Conservation (phyloP, 2,888 invertebrate species). For the Eupithecia abbreviata region DNA sequence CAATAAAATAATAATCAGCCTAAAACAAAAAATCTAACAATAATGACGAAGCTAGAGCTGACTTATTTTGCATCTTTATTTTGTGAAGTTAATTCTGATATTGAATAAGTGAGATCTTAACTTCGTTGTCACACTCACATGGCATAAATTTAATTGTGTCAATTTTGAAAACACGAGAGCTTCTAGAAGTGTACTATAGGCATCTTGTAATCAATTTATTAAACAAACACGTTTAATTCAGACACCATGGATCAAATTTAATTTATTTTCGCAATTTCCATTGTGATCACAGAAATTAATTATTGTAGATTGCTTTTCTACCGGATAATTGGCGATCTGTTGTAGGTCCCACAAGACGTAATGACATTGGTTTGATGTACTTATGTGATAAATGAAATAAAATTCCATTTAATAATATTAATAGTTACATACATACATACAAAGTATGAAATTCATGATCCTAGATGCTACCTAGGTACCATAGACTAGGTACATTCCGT, state of each 20-base stretch:
- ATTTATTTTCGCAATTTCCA: conserved; percentile 9
- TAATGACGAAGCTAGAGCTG: too few relatives aligned
- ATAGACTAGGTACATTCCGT: too few relatives aligned
- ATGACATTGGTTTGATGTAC: neutral
- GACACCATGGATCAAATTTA: neutral
- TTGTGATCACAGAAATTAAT: conserved; percentile 5
- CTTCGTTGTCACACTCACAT: neutral
- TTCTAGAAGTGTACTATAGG: neutral
- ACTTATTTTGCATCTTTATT: too few relatives aligned
- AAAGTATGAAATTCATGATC: too few relatives aligned
- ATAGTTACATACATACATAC: too few relatives aligned
- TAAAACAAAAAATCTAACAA: too few relatives aligned
- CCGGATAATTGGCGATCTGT: neutral
- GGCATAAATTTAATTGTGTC: neutral
- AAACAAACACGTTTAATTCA: neutral
- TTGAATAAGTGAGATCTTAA: neutral
- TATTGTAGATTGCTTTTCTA: conserved; percentile 5
- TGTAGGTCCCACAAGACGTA: neutral
- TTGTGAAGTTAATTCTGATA: too few relatives aligned
- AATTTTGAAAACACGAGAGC: neutral
- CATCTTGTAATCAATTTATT: neutral
- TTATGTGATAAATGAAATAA: too few relatives aligned
- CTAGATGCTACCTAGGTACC: too few relatives aligned
- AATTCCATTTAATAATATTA: too few relatives aligned
- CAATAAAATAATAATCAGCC: too few relatives aligned